Evolutionary conservation across 2,888 invertebrate species (phyloP).

Genomic region (Thysanoteuthis rhombus): DNA sequence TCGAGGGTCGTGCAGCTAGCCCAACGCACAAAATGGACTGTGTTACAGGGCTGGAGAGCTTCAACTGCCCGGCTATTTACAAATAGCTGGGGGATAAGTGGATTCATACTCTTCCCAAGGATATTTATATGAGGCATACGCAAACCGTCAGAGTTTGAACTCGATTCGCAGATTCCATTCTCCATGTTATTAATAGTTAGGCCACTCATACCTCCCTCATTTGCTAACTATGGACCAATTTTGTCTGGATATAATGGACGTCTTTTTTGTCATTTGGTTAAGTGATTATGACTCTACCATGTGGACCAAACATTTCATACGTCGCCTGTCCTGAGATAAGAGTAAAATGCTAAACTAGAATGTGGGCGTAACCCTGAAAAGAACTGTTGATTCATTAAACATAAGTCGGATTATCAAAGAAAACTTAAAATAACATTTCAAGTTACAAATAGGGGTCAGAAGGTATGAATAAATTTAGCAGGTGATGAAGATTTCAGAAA

Average conservation of each 20-base stretch:
- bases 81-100: too few relatives aligned
- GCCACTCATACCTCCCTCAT: too few relatives aligned
- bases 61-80: too few relatives aligned
- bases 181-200: too few relatives aligned
- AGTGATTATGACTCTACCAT: background rate
- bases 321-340: background rate
- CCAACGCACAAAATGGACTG: too few relatives aligned
- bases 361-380: background rate
- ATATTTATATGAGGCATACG: too few relatives aligned
- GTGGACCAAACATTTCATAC: background rate
- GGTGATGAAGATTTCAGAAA: background rate
- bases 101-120: too few relatives aligned
- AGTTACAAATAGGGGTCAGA: background rate
- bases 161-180: too few relatives aligned
- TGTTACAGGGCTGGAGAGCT: too few relatives aligned
- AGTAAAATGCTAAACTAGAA: background rate
- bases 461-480: background rate
- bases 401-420: background rate
- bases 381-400: background rate
- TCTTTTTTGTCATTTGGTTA: background rate
- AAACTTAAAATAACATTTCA: background rate
- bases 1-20: too few relatives aligned
- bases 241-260: background rate
- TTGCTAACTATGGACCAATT: background rate
- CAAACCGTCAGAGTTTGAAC: too few relatives aligned